Conservation (phyloP, 2,113 vertebrate species). For the Okapia johnstoni region DNA sequence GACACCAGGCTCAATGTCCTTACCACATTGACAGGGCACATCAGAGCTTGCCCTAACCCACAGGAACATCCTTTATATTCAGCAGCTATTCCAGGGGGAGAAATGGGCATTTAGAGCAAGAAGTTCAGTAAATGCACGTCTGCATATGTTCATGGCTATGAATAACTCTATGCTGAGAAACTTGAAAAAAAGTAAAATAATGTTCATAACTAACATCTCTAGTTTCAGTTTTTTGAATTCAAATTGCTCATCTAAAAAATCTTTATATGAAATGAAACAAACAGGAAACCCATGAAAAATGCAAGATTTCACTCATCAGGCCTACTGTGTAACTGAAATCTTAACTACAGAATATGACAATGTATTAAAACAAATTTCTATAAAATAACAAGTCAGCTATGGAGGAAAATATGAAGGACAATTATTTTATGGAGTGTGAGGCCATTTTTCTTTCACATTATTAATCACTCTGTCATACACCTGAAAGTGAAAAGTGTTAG, state of each 20-base stretch:
- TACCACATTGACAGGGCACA: conserved; percentile 52
- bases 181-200: neutral
- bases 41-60: conserved; percentile 72
- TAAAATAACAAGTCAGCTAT: neutral
- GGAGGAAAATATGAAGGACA: neutral
- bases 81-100: neutral
- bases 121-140: neutral
- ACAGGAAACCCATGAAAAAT: neutral
- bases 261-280: neutral
- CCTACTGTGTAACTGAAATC: neutral
- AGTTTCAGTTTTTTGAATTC: neutral
- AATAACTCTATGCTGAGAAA: neutral
- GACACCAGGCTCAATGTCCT: conserved; percentile 71
- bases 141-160: neutral
- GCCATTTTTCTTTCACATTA: neutral
- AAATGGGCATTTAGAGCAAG: neutral
- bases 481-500: neutral
- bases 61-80: conserved; percentile 57
- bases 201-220: neutral
- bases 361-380: neutral
- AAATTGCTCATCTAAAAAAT: neutral
- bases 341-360: neutral
- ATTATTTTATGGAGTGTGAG: neutral
- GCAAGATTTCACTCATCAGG: neutral
- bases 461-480: neutral